phyloP scores from a whole-genome alignment of 2,888 invertebrate genomes.

The Xestia rhomboidea region DNA sequence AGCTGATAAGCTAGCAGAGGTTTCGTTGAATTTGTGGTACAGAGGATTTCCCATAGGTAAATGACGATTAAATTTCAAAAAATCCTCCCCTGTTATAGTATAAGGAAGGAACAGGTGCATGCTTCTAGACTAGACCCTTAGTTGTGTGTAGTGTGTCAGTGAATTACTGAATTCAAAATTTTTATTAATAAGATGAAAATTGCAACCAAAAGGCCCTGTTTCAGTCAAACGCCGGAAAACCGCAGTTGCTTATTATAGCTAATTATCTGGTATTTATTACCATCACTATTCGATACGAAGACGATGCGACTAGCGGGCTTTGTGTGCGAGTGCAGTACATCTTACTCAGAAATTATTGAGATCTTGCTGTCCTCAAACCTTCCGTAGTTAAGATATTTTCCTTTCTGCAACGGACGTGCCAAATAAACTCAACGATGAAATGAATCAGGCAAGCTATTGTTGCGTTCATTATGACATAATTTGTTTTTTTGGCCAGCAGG shows the following conservation, averaged over 20 bases:
- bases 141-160: background rate
- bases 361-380: constrained; percentile 23
- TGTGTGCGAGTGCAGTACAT: constrained; percentile 26
- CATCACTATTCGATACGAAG: background rate
- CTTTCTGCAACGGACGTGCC: constrained; percentile 10
- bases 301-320: background rate
- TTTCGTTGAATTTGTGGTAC: background rate
- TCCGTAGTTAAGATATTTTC: constrained; percentile 22
- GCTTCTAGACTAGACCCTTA: background rate
- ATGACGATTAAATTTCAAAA: background rate
- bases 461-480: background rate
- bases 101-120: background rate
- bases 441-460: background rate
- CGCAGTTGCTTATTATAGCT: background rate
- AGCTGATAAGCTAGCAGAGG: no score
- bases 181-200: background rate
- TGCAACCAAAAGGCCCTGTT: background rate
- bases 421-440: constrained; percentile 16
- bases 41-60: background rate
- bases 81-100: background rate
- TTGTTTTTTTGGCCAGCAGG: background rate
- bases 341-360: constrained; percentile 9
- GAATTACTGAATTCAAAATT: background rate
- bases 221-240: background rate
- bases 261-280: background rate